Conservation (phyloP, 2,113 vertebrate species). For the zebrafish (Danio rerio) region DNA sequence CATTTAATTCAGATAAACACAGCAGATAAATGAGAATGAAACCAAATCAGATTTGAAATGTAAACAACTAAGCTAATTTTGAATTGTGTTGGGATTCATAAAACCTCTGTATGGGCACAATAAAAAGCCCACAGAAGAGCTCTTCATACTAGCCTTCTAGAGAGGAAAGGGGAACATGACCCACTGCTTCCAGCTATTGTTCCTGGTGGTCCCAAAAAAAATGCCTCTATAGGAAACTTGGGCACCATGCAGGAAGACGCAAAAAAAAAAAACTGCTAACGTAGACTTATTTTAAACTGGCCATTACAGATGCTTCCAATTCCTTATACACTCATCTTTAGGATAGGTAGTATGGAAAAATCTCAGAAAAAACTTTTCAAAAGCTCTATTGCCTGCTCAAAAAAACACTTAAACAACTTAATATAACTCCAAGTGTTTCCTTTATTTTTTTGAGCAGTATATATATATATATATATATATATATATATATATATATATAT, state of each 20-base stretch:
- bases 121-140: background rate
- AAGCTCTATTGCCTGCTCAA: too few relatives aligned
- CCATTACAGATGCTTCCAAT: conserved; percentile 41
- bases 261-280: conserved; percentile 39
- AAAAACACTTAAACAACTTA: too few relatives aligned
- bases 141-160: conserved; percentile 33
- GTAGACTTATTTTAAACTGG: conserved; percentile 52
- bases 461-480: too few relatives aligned
- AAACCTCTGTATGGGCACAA: background rate
- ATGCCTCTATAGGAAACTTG: conserved; percentile 34
- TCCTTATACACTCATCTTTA: background rate
- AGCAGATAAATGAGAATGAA: background rate
- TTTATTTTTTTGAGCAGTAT: too few relatives aligned
- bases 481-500: too few relatives aligned
- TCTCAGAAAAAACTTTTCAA: background rate
- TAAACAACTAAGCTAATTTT: background rate
- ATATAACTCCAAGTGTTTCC: too few relatives aligned
- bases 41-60: background rate
- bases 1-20: background rate
- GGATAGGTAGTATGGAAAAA: background rate
- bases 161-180: conserved; percentile 62
- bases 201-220: conserved; percentile 60
- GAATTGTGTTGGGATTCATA: background rate
- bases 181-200: conserved; percentile 75
- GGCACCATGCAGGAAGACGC: conserved; percentile 44